Percentiles rank a stretch among this genome's conserved stretches.
Evolutionary conservation across 2,113 vertebrate genomes (phyloP).

Genomic region (Gambusia holbrooki): DNA sequence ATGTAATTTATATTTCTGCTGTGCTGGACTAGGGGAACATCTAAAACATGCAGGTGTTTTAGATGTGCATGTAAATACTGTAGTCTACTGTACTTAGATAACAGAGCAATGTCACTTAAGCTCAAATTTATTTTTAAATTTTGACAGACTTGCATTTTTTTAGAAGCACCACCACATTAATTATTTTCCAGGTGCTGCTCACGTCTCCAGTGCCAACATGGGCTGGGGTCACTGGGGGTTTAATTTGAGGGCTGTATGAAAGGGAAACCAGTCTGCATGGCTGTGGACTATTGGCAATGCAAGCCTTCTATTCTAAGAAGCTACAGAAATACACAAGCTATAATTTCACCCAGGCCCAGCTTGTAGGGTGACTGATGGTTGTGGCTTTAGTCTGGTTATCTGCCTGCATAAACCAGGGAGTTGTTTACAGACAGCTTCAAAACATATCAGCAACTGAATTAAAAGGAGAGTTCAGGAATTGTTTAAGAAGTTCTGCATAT

Average conservation of each 20-base stretch:
- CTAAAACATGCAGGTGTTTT: background rate
- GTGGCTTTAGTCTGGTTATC: conserved; percentile 30
- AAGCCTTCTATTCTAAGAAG: conserved; percentile 70
- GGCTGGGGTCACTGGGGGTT: conserved; percentile 21
- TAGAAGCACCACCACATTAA: conserved; percentile 6
- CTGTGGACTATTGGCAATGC: conserved; percentile 18
- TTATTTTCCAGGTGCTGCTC: conserved; percentile 7
- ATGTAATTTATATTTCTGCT: too few species aligned
- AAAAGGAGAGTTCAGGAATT: background rate
- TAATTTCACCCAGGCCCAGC: conserved; percentile 53
- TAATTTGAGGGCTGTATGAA: conserved; percentile 55
- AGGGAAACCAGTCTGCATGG: conserved; percentile 26
- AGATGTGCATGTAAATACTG: conserved; percentile 19
- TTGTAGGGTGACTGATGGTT: conserved; percentile 51
- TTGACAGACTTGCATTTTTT: conserved; percentile 17
- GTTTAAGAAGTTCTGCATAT: background rate
- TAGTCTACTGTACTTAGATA: background rate
- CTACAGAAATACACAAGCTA: conserved; percentile 68
- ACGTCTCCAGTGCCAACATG: background rate
- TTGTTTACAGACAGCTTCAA: conserved; percentile 34
- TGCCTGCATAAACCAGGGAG: conserved; percentile 39
- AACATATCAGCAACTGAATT: background rate
- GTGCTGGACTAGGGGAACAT: too few species aligned
- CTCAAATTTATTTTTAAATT: conserved; percentile 7
- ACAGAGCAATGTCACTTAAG: background rate